Conservation (phyloP, 2,113 vertebrate genomes). For the Pedionomus torquatus region DNA sequence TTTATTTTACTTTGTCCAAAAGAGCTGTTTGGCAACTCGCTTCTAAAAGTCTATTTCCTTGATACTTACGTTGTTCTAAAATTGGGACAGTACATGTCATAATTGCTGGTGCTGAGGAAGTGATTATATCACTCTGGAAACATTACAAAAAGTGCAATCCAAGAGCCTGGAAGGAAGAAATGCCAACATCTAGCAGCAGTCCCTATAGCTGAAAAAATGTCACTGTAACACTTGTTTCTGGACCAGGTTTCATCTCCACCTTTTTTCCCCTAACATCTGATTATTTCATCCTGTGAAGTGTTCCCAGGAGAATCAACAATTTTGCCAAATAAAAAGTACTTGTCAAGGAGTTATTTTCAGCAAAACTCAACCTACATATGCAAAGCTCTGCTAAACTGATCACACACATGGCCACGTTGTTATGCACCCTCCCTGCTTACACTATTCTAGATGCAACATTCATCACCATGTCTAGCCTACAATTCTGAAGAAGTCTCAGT, state of each 20-base stretch:
- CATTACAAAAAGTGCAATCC: neutral
- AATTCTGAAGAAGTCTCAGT: accelerated
- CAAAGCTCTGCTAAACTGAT: neutral
- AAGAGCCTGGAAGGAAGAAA: neutral
- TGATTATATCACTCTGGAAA: neutral
- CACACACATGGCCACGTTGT: accelerated
- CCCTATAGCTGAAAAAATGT: neutral
- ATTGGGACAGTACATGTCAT: neutral
- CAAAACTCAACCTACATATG: neutral
- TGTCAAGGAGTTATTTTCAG: neutral
- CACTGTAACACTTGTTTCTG: neutral
- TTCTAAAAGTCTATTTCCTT: neutral
- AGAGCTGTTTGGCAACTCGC: neutral
- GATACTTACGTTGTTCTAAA: neutral
- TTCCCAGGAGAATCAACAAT: neutral
- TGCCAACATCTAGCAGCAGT: neutral
- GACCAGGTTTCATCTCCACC: neutral
- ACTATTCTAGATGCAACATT: accelerated
- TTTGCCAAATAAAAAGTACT: neutral
- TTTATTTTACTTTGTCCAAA: neutral
- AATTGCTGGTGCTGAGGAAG: neutral
- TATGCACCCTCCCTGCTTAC: neutral
- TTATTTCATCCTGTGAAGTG: neutral
- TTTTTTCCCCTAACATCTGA: neutral
- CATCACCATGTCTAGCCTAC: accelerated